These are phyloP conservation scores for Peromyscus nudipes DNA, from an alignment of 2,797 vertebrate species.

Conservation along the genomic window DNA sequence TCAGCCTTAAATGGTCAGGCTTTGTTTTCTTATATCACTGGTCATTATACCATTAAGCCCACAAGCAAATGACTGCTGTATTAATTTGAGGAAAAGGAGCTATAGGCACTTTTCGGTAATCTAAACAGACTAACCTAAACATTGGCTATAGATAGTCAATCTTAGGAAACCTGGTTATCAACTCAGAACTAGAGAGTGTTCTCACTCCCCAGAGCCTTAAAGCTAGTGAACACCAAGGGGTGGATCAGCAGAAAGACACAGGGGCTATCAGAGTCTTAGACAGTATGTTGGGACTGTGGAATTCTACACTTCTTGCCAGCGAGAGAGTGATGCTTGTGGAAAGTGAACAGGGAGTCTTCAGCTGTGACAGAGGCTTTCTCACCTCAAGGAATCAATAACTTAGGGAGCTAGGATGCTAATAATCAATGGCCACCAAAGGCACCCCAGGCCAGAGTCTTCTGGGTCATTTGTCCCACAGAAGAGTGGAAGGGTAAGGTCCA, in stretches of 20 bases:
- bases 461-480: not conserved
- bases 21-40: not conserved
- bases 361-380: not conserved
- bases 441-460: not conserved
- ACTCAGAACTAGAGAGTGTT: not conserved
- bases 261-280: not conserved
- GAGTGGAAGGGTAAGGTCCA: not conserved
- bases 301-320: not conserved
- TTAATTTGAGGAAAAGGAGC: not conserved
- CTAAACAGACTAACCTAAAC: not conserved
- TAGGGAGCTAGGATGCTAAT: not conserved
- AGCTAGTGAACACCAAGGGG: not conserved
- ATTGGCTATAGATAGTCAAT: not conserved
- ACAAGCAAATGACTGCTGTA: conserved; percentile 12
- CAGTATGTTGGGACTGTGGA: not conserved
- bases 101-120: not conserved
- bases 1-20: conserved; percentile 8
- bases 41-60: not conserved
- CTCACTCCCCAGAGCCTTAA: not conserved
- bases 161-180: not conserved
- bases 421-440: not conserved
- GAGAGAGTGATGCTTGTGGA: not conserved
- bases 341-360: not conserved
- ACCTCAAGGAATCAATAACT: not conserved
- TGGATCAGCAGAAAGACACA: not conserved